A percentile compares a stretch with the other conserved stretches of the same genome.
Evolutionary conservation across 2,113 vertebrate species (phyloP).

Genomic region (Tetrao urogallus): DNA sequence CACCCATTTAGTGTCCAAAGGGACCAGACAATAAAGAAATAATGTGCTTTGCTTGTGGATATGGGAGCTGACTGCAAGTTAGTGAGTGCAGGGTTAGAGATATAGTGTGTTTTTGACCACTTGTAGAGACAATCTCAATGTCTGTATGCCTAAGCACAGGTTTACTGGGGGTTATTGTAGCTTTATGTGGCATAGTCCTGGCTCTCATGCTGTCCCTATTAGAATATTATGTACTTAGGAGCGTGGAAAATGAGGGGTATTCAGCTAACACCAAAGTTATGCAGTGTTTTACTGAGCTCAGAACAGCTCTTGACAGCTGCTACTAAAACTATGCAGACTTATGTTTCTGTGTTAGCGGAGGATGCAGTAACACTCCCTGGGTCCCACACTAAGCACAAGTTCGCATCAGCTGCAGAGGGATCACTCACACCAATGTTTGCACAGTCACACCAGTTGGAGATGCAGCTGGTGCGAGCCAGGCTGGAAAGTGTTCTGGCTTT

Average conservation of each 20-base stretch:
- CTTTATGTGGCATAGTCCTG: neutral
- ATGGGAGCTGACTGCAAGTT: neutral
- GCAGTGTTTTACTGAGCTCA: neutral
- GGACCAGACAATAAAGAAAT: neutral
- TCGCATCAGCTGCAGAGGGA: neutral
- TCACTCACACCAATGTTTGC: no score
- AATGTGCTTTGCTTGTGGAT: neutral
- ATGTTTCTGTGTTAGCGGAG: neutral
- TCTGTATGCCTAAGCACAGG: fast-evolving
- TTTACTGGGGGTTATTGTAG: fast-evolving
- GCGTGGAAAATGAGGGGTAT: neutral
- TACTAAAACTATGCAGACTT: fast-evolving
- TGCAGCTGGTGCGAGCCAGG: neutral
- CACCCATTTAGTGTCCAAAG: neutral
- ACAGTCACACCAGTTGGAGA: neutral
- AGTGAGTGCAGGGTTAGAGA: neutral
- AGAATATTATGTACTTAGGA: neutral
- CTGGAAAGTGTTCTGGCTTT: neutral
- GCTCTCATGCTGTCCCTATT: fast-evolving
- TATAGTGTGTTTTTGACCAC: fast-evolving
- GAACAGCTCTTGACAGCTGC: neutral
- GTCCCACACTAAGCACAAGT: neutral
- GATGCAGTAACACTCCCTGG: neutral
- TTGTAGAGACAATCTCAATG: neutral
- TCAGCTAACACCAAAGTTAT: neutral